A percentile compares a stretch with the other conserved stretches of the same genome.
Evolutionary conservation across 1,140 invertebrate species (phyloP).

Genomic region (Meloidogyne floridensis): DNA sequence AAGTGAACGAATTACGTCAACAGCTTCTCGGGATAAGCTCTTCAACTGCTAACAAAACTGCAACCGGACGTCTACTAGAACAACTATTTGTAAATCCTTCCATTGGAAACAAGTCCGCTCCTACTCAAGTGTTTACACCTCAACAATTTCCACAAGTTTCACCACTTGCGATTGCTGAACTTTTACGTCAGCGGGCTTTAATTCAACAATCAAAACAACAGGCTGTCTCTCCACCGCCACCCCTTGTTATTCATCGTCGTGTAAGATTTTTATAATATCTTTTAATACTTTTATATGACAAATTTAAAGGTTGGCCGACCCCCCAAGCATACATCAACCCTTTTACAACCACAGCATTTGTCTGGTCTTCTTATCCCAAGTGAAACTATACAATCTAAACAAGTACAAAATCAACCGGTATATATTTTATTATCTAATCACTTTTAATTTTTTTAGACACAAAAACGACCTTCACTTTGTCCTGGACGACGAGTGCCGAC

Average conservation of each 20-base stretch:
- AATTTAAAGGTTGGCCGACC: conserved; percentile 18
- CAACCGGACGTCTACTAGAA: neutral
- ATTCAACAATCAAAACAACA: neutral
- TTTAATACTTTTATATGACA: neutral
- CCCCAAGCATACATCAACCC: neutral
- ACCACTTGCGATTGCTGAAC: neutral
- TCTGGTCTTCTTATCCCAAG: neutral
- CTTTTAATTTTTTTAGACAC: neutral
- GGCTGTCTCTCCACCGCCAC: neutral
- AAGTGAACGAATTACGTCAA: neutral
- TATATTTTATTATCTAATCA: neutral
- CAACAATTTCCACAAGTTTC: neutral
- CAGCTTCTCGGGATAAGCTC: neutral
- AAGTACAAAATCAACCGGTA: neutral
- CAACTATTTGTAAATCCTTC: neutral
- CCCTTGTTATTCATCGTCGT: neutral
- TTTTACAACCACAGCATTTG: neutral
- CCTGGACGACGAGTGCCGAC: conserved; percentile 30
- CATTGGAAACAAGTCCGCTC: neutral
- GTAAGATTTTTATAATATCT: neutral
- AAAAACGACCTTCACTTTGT: neutral
- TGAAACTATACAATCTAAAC: neutral
- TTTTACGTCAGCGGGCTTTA: neutral
- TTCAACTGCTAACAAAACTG: neutral
- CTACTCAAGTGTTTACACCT: neutral